Conservation (phyloP, 2,888 invertebrate species). For the Mechanitis mazaeus region DNA sequence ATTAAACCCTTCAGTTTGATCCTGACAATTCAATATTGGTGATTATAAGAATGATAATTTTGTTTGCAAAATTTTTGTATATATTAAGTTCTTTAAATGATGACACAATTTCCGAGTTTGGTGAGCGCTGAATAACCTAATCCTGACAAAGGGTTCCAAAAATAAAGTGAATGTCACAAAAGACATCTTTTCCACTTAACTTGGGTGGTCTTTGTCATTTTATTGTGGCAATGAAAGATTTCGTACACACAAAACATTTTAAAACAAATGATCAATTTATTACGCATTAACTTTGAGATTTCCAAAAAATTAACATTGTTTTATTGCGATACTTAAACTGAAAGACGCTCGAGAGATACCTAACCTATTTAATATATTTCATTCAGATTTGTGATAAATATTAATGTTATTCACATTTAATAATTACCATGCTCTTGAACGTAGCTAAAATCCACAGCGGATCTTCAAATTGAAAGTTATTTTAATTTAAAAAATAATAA, state of each 20-base stretch:
- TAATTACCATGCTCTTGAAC: too few relatives aligned
- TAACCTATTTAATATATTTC: too few relatives aligned
- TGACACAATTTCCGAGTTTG: constrained; percentile 11
- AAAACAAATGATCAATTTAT: constrained; percentile 16
- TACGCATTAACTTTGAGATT: constrained; percentile 11
- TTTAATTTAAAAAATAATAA: too few relatives aligned
- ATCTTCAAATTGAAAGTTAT: too few relatives aligned
- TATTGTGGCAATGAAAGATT: constrained; percentile 32
- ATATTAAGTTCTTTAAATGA: neutral
- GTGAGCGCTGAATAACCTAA: constrained; percentile 21
- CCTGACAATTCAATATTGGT: too few relatives aligned
- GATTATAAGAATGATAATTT: too few relatives aligned
- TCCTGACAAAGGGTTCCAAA: constrained; percentile 26
- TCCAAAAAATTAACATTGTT: neutral
- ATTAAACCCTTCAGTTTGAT: too few relatives aligned
- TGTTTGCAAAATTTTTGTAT: too few relatives aligned
- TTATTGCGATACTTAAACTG: neutral
- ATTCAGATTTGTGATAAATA: too few relatives aligned
- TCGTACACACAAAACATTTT: constrained; percentile 22
- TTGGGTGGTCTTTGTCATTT: constrained; percentile 33
- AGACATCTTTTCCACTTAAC: constrained; percentile 28
- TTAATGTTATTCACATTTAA: too few relatives aligned
- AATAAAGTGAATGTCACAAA: constrained; percentile 30
- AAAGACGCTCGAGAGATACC: neutral
- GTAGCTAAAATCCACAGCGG: too few relatives aligned